phyloP scores from a whole-genome alignment of 2,888 invertebrate genomes.

The Listrodromus nycthemerus region DNA sequence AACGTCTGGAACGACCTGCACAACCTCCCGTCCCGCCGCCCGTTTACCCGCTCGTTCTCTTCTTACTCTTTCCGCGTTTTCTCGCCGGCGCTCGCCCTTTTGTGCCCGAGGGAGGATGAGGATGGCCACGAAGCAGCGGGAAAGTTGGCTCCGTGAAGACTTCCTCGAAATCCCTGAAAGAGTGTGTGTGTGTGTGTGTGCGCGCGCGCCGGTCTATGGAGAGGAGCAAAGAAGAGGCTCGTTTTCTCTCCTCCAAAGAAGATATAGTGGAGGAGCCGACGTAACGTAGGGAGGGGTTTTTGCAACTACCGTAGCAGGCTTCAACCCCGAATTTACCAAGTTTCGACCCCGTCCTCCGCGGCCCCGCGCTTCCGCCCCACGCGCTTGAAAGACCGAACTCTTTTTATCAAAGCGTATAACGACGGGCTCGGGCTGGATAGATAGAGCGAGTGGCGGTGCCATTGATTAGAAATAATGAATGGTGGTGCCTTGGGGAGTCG shows the following conservation, averaged over 20 bases:
- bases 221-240: slow-evolving; percentile 25
- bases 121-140: slow-evolving; percentile 34
- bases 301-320: slow-evolving; percentile 44
- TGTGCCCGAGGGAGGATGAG: slow-evolving; percentile 27
- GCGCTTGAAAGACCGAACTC: slow-evolving; percentile 55
- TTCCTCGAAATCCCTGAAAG: slow-evolving; percentile 47
- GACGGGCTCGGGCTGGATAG: slow-evolving; percentile 43
- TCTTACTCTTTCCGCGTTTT: slow-evolving; percentile 45
- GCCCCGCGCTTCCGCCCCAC: slow-evolving; percentile 27
- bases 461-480: slow-evolving; percentile 71
- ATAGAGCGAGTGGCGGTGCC: slow-evolving; percentile 52
- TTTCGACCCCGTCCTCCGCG: slow-evolving; percentile 49
- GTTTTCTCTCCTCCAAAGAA: slow-evolving; percentile 45
- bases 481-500: slow-evolving; percentile 37
- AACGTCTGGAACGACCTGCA: slow-evolving; percentile 25
- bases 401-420: slow-evolving; percentile 59
- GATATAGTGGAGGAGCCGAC: slow-evolving; percentile 40
- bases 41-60: slow-evolving; percentile 39
- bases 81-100: slow-evolving; percentile 35
- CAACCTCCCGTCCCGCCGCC: slow-evolving; percentile 9
- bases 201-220: not conserved
- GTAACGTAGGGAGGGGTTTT: slow-evolving; percentile 41
- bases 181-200: slow-evolving; percentile 2
- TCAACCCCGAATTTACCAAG: slow-evolving; percentile 67
- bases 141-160: slow-evolving; percentile 53